phyloP scores from a whole-genome alignment of 1,140 invertebrate species.

The Calosoma granatense region DNA sequence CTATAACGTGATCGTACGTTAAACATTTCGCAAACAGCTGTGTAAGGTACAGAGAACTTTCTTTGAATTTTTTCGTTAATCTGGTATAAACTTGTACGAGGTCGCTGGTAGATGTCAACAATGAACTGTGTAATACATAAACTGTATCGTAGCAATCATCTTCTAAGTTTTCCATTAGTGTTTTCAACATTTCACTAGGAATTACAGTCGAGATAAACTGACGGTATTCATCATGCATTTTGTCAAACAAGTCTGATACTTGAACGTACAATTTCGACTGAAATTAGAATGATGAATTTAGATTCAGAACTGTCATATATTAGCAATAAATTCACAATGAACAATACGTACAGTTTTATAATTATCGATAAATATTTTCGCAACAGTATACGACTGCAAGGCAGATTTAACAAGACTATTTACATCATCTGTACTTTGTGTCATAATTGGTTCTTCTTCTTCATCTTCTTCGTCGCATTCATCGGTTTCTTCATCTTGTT shows the following conservation, averaged over 20 bases:
- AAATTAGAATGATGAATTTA: too few species aligned
- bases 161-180: not conserved
- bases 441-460: constrained; percentile 14
- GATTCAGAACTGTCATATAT: too few species aligned
- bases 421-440: constrained; percentile 17
- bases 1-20: constrained; percentile 20
- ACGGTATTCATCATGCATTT: not conserved
- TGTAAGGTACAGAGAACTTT: constrained; percentile 22
- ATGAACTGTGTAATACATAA: not conserved
- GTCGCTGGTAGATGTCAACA: not conserved
- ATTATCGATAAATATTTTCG: constrained; percentile 26
- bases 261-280: too few species aligned
- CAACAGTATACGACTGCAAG: constrained; percentile 25
- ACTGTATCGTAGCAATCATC: not conserved
- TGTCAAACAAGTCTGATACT: not conserved
- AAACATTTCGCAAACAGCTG: constrained; percentile 23
- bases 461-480: constrained; percentile 23
- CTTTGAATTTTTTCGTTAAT: not conserved
- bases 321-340: too few species aligned
- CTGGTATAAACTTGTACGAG: not conserved
- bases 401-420: constrained; percentile 22
- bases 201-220: too few species aligned
- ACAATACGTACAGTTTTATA: constrained; percentile 30
- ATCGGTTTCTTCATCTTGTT: constrained; percentile 16
- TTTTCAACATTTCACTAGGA: too few species aligned